Percentiles rank a stretch among this genome's conserved stretches.
These are phyloP conservation scores for Porites evermanni DNA, from an alignment of 92 coral and sea anemone genomes.

Conservation along the genomic window DNA sequence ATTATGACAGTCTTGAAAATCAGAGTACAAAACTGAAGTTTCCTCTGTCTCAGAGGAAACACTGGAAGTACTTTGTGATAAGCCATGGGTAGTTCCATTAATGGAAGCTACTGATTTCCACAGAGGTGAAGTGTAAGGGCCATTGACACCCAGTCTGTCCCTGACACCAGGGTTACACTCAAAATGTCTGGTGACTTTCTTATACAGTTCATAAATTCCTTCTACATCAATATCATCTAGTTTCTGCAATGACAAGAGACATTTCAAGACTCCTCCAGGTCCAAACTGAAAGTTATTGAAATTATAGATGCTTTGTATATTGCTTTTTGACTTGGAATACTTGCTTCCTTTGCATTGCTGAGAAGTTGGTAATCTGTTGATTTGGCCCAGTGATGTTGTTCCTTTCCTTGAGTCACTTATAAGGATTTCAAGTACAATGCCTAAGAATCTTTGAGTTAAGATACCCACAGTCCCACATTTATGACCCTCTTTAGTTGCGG, in stretches of 20 bases:
- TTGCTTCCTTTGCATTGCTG: constrained; percentile 31
- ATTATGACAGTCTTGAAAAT: constrained; percentile 36
- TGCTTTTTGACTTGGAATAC: background rate
- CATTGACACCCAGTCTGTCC: constrained; percentile 64
- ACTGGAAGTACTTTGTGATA: background rate
- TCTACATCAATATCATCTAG: constrained; percentile 88
- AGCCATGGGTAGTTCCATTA: background rate
- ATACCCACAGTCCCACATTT: constrained; percentile 63
- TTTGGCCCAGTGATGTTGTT: background rate
- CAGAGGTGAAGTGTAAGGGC: constrained; percentile 49
- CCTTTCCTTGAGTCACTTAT: constrained; percentile 75
- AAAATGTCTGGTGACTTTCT: constrained; percentile 53
- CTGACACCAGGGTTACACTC: constrained; percentile 51
- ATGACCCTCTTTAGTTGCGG: constrained; percentile 25
- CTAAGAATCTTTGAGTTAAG: constrained; percentile 51
- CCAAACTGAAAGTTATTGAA: constrained; percentile 44
- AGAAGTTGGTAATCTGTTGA: background rate
- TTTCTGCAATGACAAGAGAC: constrained; percentile 74
- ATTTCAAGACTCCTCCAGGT: constrained; percentile 78
- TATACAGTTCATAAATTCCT: constrained; percentile 65
- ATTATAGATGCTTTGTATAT: background rate
- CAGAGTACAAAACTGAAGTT: background rate
- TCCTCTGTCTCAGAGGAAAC: background rate
- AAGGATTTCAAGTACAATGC: constrained; percentile 76
- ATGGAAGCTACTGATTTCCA: constrained; percentile 64